Evolutionary conservation across 2,113 vertebrate species (phyloP).

Genomic region (Cynopterus brachyotis): DNA sequence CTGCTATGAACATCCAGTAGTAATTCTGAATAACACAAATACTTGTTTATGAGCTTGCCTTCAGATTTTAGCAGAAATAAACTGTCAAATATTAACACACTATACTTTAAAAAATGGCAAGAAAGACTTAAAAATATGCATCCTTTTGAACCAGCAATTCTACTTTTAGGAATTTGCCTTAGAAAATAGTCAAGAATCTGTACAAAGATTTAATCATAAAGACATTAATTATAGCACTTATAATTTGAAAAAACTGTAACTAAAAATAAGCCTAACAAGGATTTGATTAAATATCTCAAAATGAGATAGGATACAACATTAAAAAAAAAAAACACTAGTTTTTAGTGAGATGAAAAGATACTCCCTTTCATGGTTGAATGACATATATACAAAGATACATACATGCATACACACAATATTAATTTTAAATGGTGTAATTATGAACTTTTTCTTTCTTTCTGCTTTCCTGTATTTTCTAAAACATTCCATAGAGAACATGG

Average conservation of each 20-base stretch:
- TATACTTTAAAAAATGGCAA: background rate
- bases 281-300: slow-evolving; percentile 16
- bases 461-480: slow-evolving; percentile 35
- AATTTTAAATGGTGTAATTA: slow-evolving; percentile 3
- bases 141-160: background rate
- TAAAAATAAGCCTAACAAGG: slow-evolving; percentile 24
- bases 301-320: background rate
- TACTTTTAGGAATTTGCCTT: background rate
- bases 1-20: background rate
- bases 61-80: slow-evolving; percentile 37
- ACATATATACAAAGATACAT: background rate
- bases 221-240: background rate
- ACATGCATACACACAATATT: background rate
- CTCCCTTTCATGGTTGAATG: slow-evolving; percentile 12
- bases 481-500: background rate
- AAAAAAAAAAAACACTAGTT: background rate
- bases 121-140: slow-evolving; percentile 36
- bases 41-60: background rate
- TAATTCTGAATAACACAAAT: slow-evolving; percentile 19
- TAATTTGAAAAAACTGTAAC: slow-evolving; percentile 36
- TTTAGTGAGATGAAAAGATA: background rate
- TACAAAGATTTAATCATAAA: slow-evolving; percentile 42
- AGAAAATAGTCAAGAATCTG: slow-evolving; percentile 34
- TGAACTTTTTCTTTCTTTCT: background rate
- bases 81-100: slow-evolving; percentile 41